Base-by-base conservation (phyloP, 2,888 invertebrate species). In the Parnassius mnemosyne region DNA sequence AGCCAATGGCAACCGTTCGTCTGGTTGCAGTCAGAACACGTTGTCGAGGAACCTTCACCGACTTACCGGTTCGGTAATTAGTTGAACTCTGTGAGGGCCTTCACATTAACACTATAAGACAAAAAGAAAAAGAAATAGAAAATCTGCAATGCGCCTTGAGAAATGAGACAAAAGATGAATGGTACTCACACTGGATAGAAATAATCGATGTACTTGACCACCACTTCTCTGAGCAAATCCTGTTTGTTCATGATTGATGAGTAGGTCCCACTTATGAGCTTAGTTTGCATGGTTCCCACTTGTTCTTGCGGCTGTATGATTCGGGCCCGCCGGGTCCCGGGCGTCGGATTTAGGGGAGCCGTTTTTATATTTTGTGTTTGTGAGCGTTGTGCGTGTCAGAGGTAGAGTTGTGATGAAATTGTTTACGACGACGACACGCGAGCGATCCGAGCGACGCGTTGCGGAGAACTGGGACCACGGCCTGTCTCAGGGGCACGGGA, bases 131-230 rank as follows among this genome's bases (percentile, higher is more conserved):
- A 12, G 20, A 50, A 58, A 34, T 46, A 68, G 70, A 69, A 72
- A 68, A 75, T 66, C 87, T 78, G 86, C 87, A 87, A 78, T 85
- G 86, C 85, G 84, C 68, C 81, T 79, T 70, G 65, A 69, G 44
- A 49, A 56, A 20, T 16, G 52, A 51, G 54, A 46, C 53, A 66
- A 65, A 66, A 61, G 43, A 46, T 59, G 46, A 81, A 79, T 70
- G 72, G 76, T 88, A 94, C 94, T 94, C 83, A 94, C 94, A 94
- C 93, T 75, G 94, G 94, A 79, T 94, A 93, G 88, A 94, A 94
- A 85, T 94, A 94, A 89, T 94, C 94, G 77, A 94, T 93, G 86
- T 94, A 94, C 84, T 94, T 94, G 87, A 93, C 93, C 79, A 94
- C 94, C 71, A 94, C 94, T 85, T 94, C 94, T 76, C 94, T 89